Evolutionary conservation across 2,888 invertebrate species (phyloP).

Genomic region (Chaitophorus viminalis): DNA sequence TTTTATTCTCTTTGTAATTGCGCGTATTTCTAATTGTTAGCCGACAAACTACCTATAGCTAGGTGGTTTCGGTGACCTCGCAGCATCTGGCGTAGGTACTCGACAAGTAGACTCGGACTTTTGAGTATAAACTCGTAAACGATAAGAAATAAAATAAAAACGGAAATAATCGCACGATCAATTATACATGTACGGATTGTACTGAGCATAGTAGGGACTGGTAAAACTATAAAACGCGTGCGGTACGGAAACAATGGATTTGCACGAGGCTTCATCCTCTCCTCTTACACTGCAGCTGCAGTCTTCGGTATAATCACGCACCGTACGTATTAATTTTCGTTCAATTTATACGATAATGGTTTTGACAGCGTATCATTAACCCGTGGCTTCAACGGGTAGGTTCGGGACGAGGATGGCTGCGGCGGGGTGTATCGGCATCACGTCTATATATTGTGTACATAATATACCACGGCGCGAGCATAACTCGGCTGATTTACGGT

Average conservation of each 20-base stretch:
- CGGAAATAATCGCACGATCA: neutral
- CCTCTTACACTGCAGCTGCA: neutral
- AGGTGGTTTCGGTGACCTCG: no score
- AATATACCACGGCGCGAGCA: neutral
- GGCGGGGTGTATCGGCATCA: neutral
- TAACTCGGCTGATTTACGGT: neutral
- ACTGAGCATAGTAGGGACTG: neutral
- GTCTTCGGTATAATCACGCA: neutral
- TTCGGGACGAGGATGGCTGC: neutral
- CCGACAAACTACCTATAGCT: no score
- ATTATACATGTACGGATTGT: neutral
- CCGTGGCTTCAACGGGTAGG: neutral
- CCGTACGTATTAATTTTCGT: neutral
- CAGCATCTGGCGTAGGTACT: no score
- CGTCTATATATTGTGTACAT: no score
- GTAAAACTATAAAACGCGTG: neutral
- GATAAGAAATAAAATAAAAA: neutral
- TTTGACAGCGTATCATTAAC: slow-evolving; percentile 4
- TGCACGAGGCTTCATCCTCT: neutral
- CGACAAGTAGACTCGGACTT: neutral
- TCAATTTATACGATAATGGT: slow-evolving; percentile 8
- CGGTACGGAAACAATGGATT: neutral
- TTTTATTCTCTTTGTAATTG: neutral
- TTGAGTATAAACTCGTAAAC: neutral
- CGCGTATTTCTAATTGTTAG: no score